Evolutionary conservation across 2,113 vertebrate species (phyloP).

Genomic region (Prolemur simus): DNA sequence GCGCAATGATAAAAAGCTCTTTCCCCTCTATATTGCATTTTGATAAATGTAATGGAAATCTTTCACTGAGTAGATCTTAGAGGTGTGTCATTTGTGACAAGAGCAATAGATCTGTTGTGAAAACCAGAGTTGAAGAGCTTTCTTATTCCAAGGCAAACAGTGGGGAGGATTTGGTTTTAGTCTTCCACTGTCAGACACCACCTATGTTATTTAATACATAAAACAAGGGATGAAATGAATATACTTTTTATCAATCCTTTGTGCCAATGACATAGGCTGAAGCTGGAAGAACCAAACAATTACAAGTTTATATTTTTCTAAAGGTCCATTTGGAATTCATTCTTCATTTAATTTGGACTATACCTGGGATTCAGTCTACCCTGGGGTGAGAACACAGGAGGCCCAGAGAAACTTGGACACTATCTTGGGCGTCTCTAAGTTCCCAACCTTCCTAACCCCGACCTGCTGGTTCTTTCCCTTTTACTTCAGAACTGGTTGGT

Average conservation of each 20-base stretch:
- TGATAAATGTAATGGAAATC: conserved; percentile 46
- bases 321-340: not conserved
- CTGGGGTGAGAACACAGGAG: not conserved
- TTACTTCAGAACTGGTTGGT: conserved; percentile 2
- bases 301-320: conserved; percentile 42
- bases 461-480: not conserved
- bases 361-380: not conserved
- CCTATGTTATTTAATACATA: conserved; percentile 44
- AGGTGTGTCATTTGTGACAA: not conserved
- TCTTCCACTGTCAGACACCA: not conserved
- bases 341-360: conserved; percentile 37
- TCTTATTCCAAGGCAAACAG: conserved; percentile 26
- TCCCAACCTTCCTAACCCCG: not conserved
- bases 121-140: conserved; percentile 10
- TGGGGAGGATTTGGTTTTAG: conserved; percentile 36
- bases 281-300: conserved; percentile 24
- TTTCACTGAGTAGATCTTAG: conserved; percentile 6
- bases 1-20: conserved; percentile 47
- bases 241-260: not conserved
- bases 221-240: not conserved
- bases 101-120: conserved; percentile 7
- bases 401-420: not conserved
- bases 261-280: conserved; percentile 2
- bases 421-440: not conserved
- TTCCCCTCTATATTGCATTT: conserved; percentile 30